Evolutionary conservation across 2,888 invertebrate species (phyloP), one percentile per base, ranked within the genome.

Genomic region (Lasioglossum leucozonium): DNA sequence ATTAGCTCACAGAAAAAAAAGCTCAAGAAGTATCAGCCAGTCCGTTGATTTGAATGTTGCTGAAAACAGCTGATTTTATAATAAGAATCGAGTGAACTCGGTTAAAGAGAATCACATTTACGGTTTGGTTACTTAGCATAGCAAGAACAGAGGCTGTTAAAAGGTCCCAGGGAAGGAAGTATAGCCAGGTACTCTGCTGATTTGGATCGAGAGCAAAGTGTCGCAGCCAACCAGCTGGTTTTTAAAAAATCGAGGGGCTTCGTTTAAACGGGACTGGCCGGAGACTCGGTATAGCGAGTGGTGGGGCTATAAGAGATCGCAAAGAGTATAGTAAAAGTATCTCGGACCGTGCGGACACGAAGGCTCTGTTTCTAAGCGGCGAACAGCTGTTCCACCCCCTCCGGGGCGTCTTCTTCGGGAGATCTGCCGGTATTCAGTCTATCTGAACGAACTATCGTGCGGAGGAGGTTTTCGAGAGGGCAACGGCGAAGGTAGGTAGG

Each of bases 331-430:
- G 55, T 37, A 75, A 51, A 55, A 77, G 51, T 71, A 58, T 65
- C 75, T 44, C 47, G 65, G 65, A 10, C 13, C 18, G 74, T 67
- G 81, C 71, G 87, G 79, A 80, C 44, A 72, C 77, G 67, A 67
- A 71, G 77, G 79, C 72, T 77, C 82, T 83, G 77, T 88, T 82
- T 79, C 83, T 74, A 84, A 81, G 71, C 71, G 79, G 84, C n/a
- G 67, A 88, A 90, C 90, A 91, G 90, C 90, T 91, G 90, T 90
- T 90, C 85, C 90, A 91, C 87, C 91, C 91, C 86, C 91, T 77
- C 87, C 81, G 82, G 87, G 81, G 82, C 85, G 83, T 87, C 87
- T 89, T 62, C 73, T 71, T 84, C 85, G 91, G 79, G 71, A 88
- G 90, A 91, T 90, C 88, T 81, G 76, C 84, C 30, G 80, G 87